Conservation (phyloP, 2,797 vertebrate genomes). For the Acomys russatus region DNA sequence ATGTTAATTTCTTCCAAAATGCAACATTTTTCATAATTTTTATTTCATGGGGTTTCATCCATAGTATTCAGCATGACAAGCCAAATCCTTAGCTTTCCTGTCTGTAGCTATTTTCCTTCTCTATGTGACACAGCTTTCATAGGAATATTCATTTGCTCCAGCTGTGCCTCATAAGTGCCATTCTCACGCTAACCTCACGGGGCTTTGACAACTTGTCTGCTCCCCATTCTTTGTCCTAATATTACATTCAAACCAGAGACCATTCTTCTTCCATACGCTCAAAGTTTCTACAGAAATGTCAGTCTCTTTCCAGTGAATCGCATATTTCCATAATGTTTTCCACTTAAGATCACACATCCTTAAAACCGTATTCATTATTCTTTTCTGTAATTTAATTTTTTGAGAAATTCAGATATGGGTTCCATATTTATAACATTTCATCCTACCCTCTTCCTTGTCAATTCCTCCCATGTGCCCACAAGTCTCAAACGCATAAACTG, state of each 20-base stretch:
- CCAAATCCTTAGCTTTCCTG: background rate
- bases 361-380: background rate
- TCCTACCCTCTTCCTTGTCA: too few relatives aligned
- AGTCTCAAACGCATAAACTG: background rate
- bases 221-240: background rate
- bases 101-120: background rate
- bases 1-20: background rate
- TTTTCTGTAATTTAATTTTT: background rate
- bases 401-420: background rate
- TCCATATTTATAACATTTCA: background rate
- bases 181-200: background rate
- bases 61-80: background rate
- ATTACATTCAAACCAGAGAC: background rate
- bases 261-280: background rate
- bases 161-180: background rate
- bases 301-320: background rate
- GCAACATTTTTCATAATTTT: background rate
- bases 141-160: background rate
- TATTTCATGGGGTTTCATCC: background rate
- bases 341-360: background rate
- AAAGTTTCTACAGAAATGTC: background rate
- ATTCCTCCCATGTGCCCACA: background rate
- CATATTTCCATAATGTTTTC: background rate
- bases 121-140: background rate
- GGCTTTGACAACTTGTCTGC: background rate